Conservation (phyloP, 2,888 invertebrate species). For the Sericinus montela region DNA sequence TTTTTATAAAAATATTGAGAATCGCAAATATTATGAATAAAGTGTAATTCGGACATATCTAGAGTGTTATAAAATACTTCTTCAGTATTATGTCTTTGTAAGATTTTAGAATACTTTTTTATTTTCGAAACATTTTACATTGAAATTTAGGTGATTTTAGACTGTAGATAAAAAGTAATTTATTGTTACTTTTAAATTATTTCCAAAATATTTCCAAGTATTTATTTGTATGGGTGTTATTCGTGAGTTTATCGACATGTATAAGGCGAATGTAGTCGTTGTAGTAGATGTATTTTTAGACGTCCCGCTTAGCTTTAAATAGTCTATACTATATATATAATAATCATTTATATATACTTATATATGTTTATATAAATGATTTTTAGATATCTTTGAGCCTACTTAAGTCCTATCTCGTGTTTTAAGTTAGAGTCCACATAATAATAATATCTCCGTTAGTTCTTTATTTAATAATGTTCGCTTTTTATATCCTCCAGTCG, state of each 20-base stretch:
- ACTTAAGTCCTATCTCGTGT: constrained; percentile 28
- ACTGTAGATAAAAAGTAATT: constrained; percentile 68
- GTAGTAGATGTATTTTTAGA: constrained; percentile 49
- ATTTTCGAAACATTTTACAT: constrained; percentile 60
- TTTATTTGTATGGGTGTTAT: constrained; percentile 48
- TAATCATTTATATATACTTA: too few species aligned
- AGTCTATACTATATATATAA: constrained; percentile 37
- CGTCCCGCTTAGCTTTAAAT: constrained; percentile 76
- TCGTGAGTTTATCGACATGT: constrained; percentile 39
- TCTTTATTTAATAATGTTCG: neutral
- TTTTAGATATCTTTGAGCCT: constrained; percentile 30
- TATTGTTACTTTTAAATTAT: constrained; percentile 75
- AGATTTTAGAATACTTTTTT: constrained; percentile 63
- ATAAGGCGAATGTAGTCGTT: constrained; percentile 42
- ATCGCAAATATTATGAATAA: constrained; percentile 39
- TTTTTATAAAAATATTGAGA: constrained; percentile 51
- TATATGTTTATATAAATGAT: too few species aligned
- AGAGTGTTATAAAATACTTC: constrained; percentile 56
- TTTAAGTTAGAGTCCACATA: constrained; percentile 22
- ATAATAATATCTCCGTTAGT: neutral
- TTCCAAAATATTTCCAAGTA: constrained; percentile 66
- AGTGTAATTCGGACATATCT: constrained; percentile 53
- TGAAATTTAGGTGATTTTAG: constrained; percentile 68
- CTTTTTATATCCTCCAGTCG: neutral
- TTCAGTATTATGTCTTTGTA: constrained; percentile 75